Evolutionary conservation across 2,113 vertebrate genomes (phyloP), one percentile per base, ranked within the genome.

Genomic region (Maccullochella peelii): DNA sequence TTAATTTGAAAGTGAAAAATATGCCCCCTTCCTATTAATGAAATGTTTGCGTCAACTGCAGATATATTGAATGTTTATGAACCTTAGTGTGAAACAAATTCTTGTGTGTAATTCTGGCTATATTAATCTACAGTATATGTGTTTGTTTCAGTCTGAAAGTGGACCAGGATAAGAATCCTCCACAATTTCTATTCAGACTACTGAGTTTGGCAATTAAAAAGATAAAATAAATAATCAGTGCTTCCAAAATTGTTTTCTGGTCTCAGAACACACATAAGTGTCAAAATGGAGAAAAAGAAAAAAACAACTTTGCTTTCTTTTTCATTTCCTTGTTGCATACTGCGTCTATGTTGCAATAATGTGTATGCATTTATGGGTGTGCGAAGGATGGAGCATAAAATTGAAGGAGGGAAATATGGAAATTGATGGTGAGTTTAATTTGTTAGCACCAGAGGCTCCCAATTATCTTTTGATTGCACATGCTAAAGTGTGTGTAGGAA

Each of bases 1-100:
- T 73, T 81, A 5, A 86, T 81, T 83, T 87, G 38, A 21, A 69
- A 62, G 79, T 79, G 71, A 78, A 62, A 81, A 79, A 82, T 40
- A 25, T 30, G 5, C 11, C 11, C 40, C 12, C 15, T 38, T 80
- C 0, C 33, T 62, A 4, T 71, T 70, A 65, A 68, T 81, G 49
- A 59, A 74, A 52, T 80, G 20, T 77, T 55, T 76, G 59, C 66
- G 75, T 70, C 62, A 65, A 52, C 61, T 68, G 27, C 62, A 83
- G 38, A 71, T 47, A 3, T 67, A 67, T 58, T 55, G 36, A 38
- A 69, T 5, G 2, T 23, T 62, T 20, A 58, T 67, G 25, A 70
- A 68, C 12, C 9, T 54, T 10, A 21, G 25, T 33, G 7, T 47
- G 63, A 23, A 49, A 10, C 49, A 57, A 16, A 25, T 38, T 15